Percentiles rank a stretch among this genome's conserved stretches.
Conservation (phyloP, 2,888 invertebrate genomes). For the Dorcus parallelipipedus region DNA sequence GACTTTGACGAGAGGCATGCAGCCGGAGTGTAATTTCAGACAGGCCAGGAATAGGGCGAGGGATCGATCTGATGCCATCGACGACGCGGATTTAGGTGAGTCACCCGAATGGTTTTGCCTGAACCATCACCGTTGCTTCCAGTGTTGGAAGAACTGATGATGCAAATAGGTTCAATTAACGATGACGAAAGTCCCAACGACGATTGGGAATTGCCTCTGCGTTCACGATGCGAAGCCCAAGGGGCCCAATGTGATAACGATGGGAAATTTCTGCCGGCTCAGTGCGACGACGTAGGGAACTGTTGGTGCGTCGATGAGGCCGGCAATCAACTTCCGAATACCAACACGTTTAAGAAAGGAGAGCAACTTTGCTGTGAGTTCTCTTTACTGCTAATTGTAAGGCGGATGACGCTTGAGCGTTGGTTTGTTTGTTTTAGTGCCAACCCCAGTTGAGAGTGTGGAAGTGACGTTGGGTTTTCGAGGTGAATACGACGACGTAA, state of each 20-base stretch:
- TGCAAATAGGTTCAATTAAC: conserved; percentile 58
- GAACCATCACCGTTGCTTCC: conserved; percentile 28
- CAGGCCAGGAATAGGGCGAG: conserved; percentile 64
- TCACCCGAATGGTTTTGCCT: neutral
- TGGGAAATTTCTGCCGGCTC: conserved; percentile 71
- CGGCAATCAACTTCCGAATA: conserved; percentile 64
- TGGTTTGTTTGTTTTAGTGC: conserved; percentile 49
- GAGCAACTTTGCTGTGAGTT: conserved; percentile 57
- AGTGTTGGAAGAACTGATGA: conserved; percentile 68
- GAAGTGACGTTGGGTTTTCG: conserved; percentile 71
- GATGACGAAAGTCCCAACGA: conserved; percentile 47
- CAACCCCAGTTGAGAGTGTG: conserved; percentile 71
- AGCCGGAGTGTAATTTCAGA: conserved; percentile 76
- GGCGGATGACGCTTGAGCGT: too few species aligned
- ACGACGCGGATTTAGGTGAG: conserved; percentile 56
- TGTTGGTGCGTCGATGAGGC: conserved; percentile 90
- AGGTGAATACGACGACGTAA: conserved; percentile 55
- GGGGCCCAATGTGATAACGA: conserved; percentile 61
- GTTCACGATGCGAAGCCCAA: conserved; percentile 49
- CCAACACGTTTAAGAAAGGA: conserved; percentile 59
- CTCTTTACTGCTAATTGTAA: neutral
- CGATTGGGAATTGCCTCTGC: conserved; percentile 35
- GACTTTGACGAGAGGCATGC: conserved; percentile 69
- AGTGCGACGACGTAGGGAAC: conserved; percentile 62
- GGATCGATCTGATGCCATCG: conserved; percentile 36